These are phyloP conservation scores for Sardina pilchardus DNA, from an alignment of 2,113 vertebrate species.

Conservation along the genomic window DNA sequence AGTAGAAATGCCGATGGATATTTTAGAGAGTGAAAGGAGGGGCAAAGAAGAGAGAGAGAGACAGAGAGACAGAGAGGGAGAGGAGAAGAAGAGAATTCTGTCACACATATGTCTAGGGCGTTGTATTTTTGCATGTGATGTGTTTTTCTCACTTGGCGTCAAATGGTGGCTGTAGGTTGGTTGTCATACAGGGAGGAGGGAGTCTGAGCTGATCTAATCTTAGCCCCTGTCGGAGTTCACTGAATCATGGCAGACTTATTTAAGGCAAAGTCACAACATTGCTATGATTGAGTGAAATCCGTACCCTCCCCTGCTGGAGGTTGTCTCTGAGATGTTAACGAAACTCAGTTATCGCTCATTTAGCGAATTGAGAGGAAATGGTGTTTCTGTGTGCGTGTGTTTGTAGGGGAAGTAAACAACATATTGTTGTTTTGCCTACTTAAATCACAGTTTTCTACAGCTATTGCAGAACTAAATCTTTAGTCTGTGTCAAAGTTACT, in stretches of 20 bases:
- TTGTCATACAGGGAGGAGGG: not conserved
- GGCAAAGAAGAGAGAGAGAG: not conserved
- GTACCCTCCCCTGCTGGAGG: constrained; percentile 16
- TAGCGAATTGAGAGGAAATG: constrained; percentile 1
- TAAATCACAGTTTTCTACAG: constrained; percentile 4
- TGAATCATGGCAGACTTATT: constrained; percentile 29
- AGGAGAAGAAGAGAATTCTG: not conserved
- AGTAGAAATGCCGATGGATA: not conserved
- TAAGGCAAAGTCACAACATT: constrained; percentile 24
- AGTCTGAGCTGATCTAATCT: constrained; percentile 8
- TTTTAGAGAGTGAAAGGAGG: not conserved
- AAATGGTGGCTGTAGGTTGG: constrained; percentile 10
- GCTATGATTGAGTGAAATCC: constrained; percentile 27
- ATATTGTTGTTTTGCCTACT: not conserved
- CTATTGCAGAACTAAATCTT: not conserved
- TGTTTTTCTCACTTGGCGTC: constrained; percentile 14
- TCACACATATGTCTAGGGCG: not conserved
- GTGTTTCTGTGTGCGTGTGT: not conserved
- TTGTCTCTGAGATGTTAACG: constrained; percentile 35
- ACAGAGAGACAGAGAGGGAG: too few species aligned
- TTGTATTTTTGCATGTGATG: not conserved
- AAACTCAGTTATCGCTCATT: constrained; percentile 19
- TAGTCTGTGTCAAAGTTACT: constrained; percentile 12
- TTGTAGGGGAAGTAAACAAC: not conserved
- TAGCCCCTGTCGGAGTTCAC: constrained; percentile 24